phyloP scores from a whole-genome alignment of 2,797 vertebrate species.

The Lateolabrax maculatus region DNA sequence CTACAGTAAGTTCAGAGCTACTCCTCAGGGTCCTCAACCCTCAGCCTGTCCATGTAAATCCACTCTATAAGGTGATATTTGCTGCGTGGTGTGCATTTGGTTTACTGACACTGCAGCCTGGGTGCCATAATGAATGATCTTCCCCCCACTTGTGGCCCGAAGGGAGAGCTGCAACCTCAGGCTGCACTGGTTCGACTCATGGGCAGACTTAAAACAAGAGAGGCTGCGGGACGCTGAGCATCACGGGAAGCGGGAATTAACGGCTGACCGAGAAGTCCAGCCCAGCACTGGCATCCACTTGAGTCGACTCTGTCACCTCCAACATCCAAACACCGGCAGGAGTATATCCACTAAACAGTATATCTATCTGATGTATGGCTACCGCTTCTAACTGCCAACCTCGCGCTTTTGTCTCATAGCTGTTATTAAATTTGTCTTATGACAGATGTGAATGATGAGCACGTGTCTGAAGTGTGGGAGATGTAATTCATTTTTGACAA shows the following conservation, averaged over 20 bases:
- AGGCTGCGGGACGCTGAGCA: not conserved
- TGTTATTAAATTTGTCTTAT: not conserved
- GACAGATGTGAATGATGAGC: not conserved
- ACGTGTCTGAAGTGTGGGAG: not conserved
- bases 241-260: not conserved
- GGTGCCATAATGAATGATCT: constrained; percentile 5
- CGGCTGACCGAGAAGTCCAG: fast-evolving
- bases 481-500: not conserved
- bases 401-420: not conserved
- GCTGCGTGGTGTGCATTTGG: not conserved
- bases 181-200: constrained; percentile 58
- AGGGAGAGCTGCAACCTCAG: constrained; percentile 57
- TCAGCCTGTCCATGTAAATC: not conserved
- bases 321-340: constrained; percentile 6
- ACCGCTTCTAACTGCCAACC: not conserved
- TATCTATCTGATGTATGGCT: constrained; percentile 52
- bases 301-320: constrained; percentile 34
- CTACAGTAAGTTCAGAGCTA: not conserved
- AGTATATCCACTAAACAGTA: constrained; percentile 41
- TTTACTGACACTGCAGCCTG: not conserved
- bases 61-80: not conserved
- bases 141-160: constrained; percentile 62
- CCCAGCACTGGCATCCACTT: constrained; percentile 26
- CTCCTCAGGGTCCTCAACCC: not conserved
- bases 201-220: constrained; percentile 14